Base-by-base conservation (phyloP, 2,797 vertebrate genomes). In the Hafferia zeledoni region DNA sequence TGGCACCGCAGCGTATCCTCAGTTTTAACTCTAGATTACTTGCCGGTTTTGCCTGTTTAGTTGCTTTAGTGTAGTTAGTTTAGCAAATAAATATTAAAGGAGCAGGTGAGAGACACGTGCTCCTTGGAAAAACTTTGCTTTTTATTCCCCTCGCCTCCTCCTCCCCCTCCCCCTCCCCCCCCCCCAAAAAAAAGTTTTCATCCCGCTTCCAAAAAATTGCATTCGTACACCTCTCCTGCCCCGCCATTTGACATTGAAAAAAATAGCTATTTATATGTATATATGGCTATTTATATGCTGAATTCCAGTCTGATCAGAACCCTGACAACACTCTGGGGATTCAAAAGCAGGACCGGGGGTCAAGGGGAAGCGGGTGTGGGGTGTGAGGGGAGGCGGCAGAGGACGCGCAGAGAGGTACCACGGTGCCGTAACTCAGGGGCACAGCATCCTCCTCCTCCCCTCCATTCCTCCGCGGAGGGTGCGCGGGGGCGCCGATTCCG, bases 81-180 rank as follows among this genome's bases (percentile, higher is more conserved):
- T 72, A 56, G 44, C 75, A 79, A 91, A 89, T 56, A 77, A 94
- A 85, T 83, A 70, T 52, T 74, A 63, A 82, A 90, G 11, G 5
- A 47, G 23, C 25, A 30, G 65, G 53, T 6, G 60, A 72, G 72
- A 77, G 25, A 56, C 72, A 60, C 15, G 18, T 75, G 67, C 44
- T 76, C 13, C 70, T 79, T 65, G 74, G 39, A 46, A 79, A 82
- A 71, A 22, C 17, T 55, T 70, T 1, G 1, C 12, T 69, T 81
- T 64, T 60, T 37, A 25, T 30, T 55, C 3, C 31, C 6, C 5
- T 8, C 5, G 8, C 7, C n/a, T n/a, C 17, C 7, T 2, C 9
- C 17, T 11, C 28, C 17, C 16, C 41, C 16, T 17, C 41, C 17
- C 7, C n/a, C n/a, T n/a, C 17, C 10, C 37, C 37, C 16, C 41